Conservation (phyloP, 2,113 vertebrate species). For the Physeter macrocephalus region DNA sequence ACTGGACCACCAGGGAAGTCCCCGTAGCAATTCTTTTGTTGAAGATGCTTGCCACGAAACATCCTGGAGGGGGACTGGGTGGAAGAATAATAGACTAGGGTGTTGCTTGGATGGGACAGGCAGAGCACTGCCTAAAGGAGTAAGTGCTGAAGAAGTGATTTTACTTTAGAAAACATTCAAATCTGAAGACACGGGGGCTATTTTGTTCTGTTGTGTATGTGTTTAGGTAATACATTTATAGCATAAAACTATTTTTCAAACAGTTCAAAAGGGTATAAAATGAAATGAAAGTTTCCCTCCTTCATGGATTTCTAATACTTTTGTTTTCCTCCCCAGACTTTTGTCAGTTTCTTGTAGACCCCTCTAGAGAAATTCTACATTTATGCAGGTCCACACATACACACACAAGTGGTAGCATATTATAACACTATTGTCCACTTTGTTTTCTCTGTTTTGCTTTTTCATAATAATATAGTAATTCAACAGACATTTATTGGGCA, state of each 20-base stretch:
- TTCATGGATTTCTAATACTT: background rate
- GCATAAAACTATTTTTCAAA: background rate
- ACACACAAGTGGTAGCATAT: background rate
- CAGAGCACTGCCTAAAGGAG: background rate
- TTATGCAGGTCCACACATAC: background rate
- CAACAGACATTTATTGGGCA: background rate
- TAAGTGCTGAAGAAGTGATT: background rate
- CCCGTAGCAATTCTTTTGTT: background rate
- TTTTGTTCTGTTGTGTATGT: background rate
- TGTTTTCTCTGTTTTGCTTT: background rate
- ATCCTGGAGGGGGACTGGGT: background rate
- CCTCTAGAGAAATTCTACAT: background rate
- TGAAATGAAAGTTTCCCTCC: background rate
- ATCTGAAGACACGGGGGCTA: background rate
- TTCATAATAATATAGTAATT: background rate
- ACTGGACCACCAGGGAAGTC: too few species aligned
- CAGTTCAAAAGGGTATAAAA: background rate
- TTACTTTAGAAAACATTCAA: background rate
- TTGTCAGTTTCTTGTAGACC: background rate
- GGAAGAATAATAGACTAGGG: background rate
- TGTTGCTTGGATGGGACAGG: background rate
- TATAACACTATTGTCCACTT: background rate
- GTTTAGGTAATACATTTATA: background rate
- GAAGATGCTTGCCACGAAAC: background rate
- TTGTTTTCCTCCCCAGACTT: background rate